Conservation (phyloP, 2,888 invertebrate species). For the Mythimna ferrago region DNA sequence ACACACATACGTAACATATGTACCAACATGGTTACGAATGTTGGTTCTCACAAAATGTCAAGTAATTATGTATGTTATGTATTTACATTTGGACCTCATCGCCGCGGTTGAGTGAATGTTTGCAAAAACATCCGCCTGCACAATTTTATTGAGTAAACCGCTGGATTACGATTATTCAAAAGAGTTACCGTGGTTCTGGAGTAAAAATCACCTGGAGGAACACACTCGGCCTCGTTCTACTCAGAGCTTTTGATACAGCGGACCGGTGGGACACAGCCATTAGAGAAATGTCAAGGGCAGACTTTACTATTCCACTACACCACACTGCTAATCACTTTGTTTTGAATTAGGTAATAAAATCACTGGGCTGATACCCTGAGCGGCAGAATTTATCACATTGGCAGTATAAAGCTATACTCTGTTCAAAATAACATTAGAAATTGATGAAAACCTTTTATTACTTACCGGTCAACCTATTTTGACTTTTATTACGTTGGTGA, state of each 20-base stretch:
- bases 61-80: constrained; percentile 26
- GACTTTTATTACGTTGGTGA: too few species aligned
- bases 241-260: too few species aligned
- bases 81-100: constrained; percentile 33
- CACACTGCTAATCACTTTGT: neutral
- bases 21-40: neutral
- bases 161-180: neutral
- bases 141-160: neutral
- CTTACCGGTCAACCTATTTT: too few species aligned
- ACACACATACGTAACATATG: neutral
- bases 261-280: too few species aligned
- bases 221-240: too few species aligned
- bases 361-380: neutral
- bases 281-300: neutral
- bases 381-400: neutral
- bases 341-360: neutral
- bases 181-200: too few species aligned
- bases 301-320: neutral
- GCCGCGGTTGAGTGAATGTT: constrained; percentile 24
- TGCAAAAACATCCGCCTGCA: constrained; percentile 23
- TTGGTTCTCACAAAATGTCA: constrained; percentile 22
- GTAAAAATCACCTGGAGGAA: too few species aligned
- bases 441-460: too few species aligned
- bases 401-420: too few species aligned
- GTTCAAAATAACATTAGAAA: too few species aligned